Evolutionary conservation across 2,113 vertebrate genomes (phyloP).

Genomic region (Sigmodon hispidus): DNA sequence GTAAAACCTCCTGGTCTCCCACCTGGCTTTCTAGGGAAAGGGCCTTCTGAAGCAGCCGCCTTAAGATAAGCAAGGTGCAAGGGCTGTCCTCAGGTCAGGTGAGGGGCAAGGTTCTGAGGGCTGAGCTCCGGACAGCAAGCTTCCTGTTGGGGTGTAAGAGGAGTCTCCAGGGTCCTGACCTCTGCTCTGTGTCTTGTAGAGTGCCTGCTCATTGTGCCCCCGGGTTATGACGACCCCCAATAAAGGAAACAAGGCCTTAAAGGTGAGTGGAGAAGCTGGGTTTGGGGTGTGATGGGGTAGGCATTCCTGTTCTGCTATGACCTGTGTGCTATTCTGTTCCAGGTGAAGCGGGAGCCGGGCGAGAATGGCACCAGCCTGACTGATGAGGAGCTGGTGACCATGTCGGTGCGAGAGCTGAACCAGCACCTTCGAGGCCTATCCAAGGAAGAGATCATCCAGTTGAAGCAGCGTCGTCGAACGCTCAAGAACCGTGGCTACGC

Average conservation of each 20-base stretch:
- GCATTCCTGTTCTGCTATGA: not conserved
- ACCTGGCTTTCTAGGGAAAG: conserved; percentile 38
- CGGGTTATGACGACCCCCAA: conserved; percentile 99
- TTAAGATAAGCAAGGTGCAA: not conserved
- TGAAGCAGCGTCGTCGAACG: conserved; percentile 97
- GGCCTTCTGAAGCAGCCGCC: not conserved
- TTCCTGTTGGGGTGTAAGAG: not conserved
- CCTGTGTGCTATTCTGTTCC: not conserved
- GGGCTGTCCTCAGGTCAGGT: not conserved
- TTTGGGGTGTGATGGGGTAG: fast-evolving
- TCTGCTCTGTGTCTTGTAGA: conserved; percentile 82
- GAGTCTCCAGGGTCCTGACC: not conserved
- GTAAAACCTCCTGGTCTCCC: not conserved
- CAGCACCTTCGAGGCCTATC: conserved; percentile 97
- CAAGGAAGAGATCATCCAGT: conserved; percentile 97
- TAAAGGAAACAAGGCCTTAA: conserved; percentile 99
- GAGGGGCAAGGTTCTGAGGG: not conserved
- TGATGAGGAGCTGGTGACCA: conserved; percentile 98
- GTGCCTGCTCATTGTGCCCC: conserved; percentile 88
- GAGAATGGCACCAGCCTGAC: conserved; percentile 99
- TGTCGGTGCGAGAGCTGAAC: conserved; percentile 98
- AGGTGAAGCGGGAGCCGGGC: conserved; percentile 99
- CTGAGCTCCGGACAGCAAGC: not conserved
- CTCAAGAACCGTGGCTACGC: conserved; percentile 98
- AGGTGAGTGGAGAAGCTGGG: conserved; percentile 86